Percentiles rank a stretch among this genome's conserved stretches.
Evolutionary conservation across 2,113 vertebrate species (phyloP).

Genomic region (Lonchura striata): DNA sequence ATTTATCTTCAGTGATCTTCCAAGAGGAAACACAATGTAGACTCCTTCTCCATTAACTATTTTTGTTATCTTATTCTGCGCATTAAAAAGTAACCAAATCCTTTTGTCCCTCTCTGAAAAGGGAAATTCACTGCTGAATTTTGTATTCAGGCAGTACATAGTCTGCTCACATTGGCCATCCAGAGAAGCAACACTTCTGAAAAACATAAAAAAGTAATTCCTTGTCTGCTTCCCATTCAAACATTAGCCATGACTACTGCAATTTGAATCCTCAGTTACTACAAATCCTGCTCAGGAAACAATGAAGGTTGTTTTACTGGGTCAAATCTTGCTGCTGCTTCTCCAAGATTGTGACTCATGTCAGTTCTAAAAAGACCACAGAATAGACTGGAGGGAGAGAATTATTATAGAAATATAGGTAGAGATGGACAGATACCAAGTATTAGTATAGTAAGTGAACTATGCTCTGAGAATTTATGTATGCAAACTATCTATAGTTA

Average conservation of each 20-base stretch:
- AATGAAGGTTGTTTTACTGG: neutral
- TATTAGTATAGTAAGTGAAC: neutral
- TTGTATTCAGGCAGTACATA: slow-evolving; percentile 8
- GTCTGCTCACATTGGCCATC: neutral
- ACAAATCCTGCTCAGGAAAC: neutral
- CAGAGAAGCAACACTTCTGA: neutral
- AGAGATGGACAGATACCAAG: neutral
- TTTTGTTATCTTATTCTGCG: neutral
- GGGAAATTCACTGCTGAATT: slow-evolving; percentile 31
- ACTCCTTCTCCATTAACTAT: neutral
- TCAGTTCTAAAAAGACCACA: neutral
- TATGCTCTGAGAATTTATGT: neutral
- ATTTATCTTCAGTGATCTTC: slow-evolving; percentile 52
- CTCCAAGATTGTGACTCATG: neutral
- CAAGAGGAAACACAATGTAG: slow-evolving; percentile 3
- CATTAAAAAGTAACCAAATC: slow-evolving; percentile 8
- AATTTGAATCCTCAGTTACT: neutral
- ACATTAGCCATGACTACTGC: neutral
- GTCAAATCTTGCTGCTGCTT: neutral
- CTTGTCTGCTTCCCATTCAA: neutral
- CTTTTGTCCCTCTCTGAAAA: slow-evolving; percentile 28
- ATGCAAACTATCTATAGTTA: neutral
- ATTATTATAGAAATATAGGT: neutral
- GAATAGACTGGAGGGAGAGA: neutral
- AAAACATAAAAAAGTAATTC: neutral